Evolutionary conservation across 2,888 invertebrate species (phyloP), one percentile per base, ranked within the genome.

Genomic region (Latheticus oryzae): DNA sequence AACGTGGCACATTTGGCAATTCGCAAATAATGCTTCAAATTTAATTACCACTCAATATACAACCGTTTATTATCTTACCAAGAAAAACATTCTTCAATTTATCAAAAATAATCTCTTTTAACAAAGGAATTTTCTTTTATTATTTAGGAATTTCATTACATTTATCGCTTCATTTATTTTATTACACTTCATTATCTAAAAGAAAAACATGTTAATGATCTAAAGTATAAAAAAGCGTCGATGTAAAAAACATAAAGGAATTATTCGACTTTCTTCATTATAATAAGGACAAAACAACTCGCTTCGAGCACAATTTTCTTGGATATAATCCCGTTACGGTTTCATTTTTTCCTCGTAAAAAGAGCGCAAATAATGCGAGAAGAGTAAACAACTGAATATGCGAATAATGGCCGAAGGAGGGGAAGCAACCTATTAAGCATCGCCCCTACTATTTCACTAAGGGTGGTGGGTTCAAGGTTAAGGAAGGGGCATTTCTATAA

Each of bases 141-240:
- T 47, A 55, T 55, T n/a, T 47, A 13, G 45, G 13, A 28, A 47
- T 37, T 47, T 32, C 38, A 35, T 55, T 47, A 30, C 48, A 52
- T 57, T 57, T 57, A 51, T 51, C 51, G 57, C 57, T 51, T 51
- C 57, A 57, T 57, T 57, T 57, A 45, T 57, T 57, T 51, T 51
- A 51, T 57, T 52, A 57, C 57, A 51, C 35, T 48, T 52, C 43
- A 57, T 57, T 52, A 52, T 40, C 11, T 33, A 35, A 35, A 47
- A 47, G 33, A 47, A 28, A n/a, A 45, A 45, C 30, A 47, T 33
- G 47, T 13, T 47, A 47, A 47, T 47, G 33, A 47, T 47, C 35
- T 17, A 24, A 8, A 15, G 13, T 7, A 35, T 33, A 16, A 47
- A 47, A 8, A 16, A 19, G 11, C 12, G 28, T 12, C 42, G 9